phyloP scores from a whole-genome alignment of 2,888 invertebrate genomes.

The Phragmatobia fuliginosa region DNA sequence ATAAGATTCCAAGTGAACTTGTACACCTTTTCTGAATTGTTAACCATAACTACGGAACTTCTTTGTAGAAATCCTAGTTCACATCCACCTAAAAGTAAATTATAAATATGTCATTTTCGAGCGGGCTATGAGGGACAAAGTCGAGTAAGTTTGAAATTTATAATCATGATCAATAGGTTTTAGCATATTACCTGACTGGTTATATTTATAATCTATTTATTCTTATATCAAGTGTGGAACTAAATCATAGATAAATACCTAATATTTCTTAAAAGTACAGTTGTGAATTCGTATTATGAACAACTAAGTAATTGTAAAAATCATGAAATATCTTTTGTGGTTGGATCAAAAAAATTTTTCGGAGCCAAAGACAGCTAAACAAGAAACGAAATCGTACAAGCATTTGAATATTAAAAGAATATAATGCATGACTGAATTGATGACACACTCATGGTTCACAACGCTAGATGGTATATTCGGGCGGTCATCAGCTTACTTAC shows the following conservation, averaged over 20 bases:
- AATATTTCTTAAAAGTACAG: not conserved
- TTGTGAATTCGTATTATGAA: no score
- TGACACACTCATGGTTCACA: not conserved
- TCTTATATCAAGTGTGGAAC: not conserved
- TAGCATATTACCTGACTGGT: not conserved
- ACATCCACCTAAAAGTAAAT: constrained; percentile 69
- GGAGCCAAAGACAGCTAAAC: not conserved
- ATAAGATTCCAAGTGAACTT: constrained; percentile 73
- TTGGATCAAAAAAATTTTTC: not conserved
- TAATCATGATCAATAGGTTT: no score
- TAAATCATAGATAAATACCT: not conserved
- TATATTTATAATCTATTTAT: not conserved
- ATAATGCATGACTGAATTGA: no score
- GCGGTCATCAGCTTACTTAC: constrained; percentile 48
- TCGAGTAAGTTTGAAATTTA: no score
- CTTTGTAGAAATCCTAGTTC: constrained; percentile 71
- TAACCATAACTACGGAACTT: constrained; percentile 75
- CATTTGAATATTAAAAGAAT: no score
- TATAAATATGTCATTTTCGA: not conserved
- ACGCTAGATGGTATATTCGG: not conserved
- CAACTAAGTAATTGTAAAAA: no score
- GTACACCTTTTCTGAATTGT: constrained; percentile 81
- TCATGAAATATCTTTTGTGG: not conserved
- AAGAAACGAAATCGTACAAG: no score
- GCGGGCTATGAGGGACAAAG: not conserved